Percentiles rank a stretch among this genome's conserved stretches.
phyloP scores from a whole-genome alignment of 2,888 invertebrate species.

The Theretra japonica region DNA sequence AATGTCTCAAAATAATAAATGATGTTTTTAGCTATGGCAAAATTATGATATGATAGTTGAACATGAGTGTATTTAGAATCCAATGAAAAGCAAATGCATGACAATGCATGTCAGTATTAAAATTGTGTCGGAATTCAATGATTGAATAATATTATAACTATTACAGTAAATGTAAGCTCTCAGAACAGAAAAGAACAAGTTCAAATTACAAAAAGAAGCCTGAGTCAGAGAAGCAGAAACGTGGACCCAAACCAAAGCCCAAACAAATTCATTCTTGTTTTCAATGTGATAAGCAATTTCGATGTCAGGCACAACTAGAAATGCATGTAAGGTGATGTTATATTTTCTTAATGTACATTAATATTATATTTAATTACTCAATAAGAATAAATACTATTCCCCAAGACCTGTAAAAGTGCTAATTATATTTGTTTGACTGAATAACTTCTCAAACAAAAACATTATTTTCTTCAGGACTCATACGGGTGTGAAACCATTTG shows the following conservation, averaged over 20 bases:
- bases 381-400: no score
- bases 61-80: conserved; percentile 2
- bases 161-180: conserved; percentile 70
- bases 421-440: neutral
- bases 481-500: conserved; percentile 85
- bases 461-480: conserved; percentile 74
- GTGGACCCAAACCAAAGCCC: conserved; percentile 86
- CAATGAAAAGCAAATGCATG: no score
- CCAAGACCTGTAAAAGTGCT: neutral
- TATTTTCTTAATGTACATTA: neutral
- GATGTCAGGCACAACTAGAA: conserved; percentile 86
- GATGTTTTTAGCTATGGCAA: no score
- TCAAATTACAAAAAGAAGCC: conserved; percentile 83
- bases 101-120: no score
- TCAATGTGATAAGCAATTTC: conserved; percentile 85
- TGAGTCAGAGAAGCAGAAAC: conserved; percentile 83
- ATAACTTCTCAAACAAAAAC: conserved; percentile 2
- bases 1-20: neutral
- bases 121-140: no score
- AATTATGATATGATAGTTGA: no score
- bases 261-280: conserved; percentile 84
- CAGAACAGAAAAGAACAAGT: conserved; percentile 58
- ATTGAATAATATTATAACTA: neutral
- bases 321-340: conserved; percentile 82
- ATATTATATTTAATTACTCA: no score